Percentiles rank a stretch among this genome's conserved stretches.
Evolutionary conservation across 2,113 vertebrate species (phyloP).

Genomic region (Cyanistes caeruleus): DNA sequence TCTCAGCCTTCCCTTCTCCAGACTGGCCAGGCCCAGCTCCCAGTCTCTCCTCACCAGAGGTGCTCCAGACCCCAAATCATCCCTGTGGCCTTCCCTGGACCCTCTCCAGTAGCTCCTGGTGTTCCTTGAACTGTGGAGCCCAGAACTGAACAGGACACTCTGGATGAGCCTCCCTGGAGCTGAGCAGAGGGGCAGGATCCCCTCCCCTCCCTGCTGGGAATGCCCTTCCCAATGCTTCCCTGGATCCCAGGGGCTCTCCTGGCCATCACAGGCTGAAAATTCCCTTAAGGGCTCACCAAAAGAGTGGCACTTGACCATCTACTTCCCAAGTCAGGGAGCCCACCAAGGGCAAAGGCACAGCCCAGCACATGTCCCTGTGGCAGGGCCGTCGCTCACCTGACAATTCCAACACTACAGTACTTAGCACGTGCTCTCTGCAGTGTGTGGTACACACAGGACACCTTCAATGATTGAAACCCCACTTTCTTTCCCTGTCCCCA

Average conservation of each 20-base stretch:
- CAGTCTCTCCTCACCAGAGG: neutral
- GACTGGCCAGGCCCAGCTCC: neutral
- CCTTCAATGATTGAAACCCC: neutral
- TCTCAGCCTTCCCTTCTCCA: neutral
- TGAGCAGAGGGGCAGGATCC: neutral
- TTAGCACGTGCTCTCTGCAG: neutral
- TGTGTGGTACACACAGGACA: conserved; percentile 48
- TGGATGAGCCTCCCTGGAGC: neutral
- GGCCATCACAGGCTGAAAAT: neutral
- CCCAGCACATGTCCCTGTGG: neutral
- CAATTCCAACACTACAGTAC: neutral
- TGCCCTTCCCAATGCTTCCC: neutral
- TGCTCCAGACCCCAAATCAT: neutral
- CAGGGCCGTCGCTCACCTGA: neutral
- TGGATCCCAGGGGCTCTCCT: neutral
- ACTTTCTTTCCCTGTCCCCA: conserved; percentile 62
- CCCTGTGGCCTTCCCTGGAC: neutral
- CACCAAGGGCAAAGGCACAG: neutral
- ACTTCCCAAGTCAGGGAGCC: accelerated
- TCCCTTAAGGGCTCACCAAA: neutral
- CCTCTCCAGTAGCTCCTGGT: neutral
- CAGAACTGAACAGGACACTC: neutral
- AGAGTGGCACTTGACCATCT: neutral
- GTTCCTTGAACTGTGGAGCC: neutral
- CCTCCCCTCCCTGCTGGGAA: neutral